Evolutionary conservation across 2,797 vertebrate genomes (phyloP).

Genomic region (Malacoraja senta): DNA sequence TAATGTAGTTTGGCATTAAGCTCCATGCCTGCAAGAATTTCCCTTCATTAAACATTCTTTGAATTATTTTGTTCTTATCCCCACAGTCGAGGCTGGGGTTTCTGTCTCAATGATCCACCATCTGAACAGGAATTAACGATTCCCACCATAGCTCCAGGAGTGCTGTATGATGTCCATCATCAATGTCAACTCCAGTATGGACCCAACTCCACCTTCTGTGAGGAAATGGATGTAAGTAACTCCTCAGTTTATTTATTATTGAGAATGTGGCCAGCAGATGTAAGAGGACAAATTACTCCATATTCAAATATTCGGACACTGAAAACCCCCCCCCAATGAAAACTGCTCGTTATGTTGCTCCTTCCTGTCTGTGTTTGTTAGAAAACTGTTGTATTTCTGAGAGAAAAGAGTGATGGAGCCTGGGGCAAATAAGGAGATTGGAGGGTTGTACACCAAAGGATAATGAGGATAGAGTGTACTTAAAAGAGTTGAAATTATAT

Average conservation of each 20-base stretch:
- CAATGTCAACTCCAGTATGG: slow-evolving; percentile 96
- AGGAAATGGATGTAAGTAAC: slow-evolving; percentile 81
- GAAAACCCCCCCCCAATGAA: too few relatives aligned
- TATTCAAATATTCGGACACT: background rate
- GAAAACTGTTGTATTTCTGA: too few relatives aligned
- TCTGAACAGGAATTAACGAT: slow-evolving; percentile 79
- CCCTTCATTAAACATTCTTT: background rate
- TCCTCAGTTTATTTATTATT: background rate
- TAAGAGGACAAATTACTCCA: background rate
- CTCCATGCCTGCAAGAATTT: background rate
- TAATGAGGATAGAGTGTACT: background rate
- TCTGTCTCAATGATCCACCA: slow-evolving; percentile 84
- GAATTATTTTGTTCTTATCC: slow-evolving; percentile 41
- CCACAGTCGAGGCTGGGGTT: slow-evolving; percentile 88
- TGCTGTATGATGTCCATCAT: slow-evolving; percentile 86
- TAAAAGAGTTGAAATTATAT: background rate
- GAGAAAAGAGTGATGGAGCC: too few relatives aligned
- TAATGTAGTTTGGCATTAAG: background rate
- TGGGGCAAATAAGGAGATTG: too few relatives aligned
- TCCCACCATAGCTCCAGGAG: slow-evolving; percentile 78
- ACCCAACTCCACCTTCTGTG: slow-evolving; percentile 83
- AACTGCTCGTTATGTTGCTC: background rate
- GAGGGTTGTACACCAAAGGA: too few relatives aligned
- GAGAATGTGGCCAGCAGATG: background rate
- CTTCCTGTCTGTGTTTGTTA: too few relatives aligned